Evolutionary conservation across 1,140 invertebrate species (phyloP), one percentile per base, ranked within the genome.

Genomic region (Samia ricini): DNA sequence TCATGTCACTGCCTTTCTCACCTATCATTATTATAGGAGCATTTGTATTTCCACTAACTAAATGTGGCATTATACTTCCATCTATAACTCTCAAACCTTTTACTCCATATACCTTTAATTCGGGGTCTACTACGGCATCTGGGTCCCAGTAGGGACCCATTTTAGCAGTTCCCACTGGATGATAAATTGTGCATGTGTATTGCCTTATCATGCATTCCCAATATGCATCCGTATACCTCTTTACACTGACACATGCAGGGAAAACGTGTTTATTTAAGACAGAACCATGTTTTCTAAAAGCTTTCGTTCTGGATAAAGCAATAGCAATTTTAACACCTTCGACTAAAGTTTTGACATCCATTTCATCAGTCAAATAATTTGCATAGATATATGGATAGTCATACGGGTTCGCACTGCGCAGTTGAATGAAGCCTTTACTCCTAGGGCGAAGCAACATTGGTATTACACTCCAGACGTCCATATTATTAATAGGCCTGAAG

Each of bases 341-440:
- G 3, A 97, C 92, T 29, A 98, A 83, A 0, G 94, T 95, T 24
- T 94, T 94, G 68, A 97, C 92, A 74, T 98, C 97, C 18, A 93
- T 91, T 1, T 95, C 94, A 58, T 97, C 95, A 5, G 93, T 91
- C 68, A 98, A 94, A 74, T 98, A 98, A 79, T 98, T 98, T 0
- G 98, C 97, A 79, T 98, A 96, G 56, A 99, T 98, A 15, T 97
- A 92, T 0, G 98, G 98, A 80, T 97, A 95, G 68, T 98, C 95
- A 64, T 95, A 95, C 0, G 98, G 98, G 90, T 98, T 96, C 19
- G 93, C 93, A 59, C 94, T 96, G 5, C 95, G 91, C 4, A 99
- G 79, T 64, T 94, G 94, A 15, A 99, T 95, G 15, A 92, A 91
- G 0, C 98, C 98, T 69, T 92, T 93, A 68, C 96, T 97, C 66